phyloP scores from a whole-genome alignment of 2,113 vertebrate genomes.

The Phalacrocorax brasilianus region DNA sequence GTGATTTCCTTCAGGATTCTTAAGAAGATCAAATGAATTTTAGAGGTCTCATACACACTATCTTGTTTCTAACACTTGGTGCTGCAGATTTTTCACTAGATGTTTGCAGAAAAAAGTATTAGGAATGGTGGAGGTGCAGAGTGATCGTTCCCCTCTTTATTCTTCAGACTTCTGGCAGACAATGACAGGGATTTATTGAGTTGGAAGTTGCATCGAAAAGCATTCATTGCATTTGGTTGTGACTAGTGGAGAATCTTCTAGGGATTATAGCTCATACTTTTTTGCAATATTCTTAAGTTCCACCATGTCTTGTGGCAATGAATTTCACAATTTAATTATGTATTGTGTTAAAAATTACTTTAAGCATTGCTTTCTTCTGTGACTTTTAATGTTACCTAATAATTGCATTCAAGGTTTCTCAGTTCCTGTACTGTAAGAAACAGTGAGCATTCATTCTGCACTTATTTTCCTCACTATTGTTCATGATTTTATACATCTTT shows the following conservation, averaged over 20 bases:
- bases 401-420: neutral
- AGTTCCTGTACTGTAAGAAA: neutral
- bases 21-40: neutral
- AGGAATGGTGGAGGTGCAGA: neutral
- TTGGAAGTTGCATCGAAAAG: neutral
- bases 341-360: neutral
- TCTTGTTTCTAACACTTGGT: neutral
- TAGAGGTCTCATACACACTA: neutral
- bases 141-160: neutral
- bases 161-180: neutral
- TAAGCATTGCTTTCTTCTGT: neutral
- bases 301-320: neutral
- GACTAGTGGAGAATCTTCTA: neutral
- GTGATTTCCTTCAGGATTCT: neutral
- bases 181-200: neutral
- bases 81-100: neutral
- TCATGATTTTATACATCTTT: neutral
- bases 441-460: neutral
- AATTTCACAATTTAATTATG: neutral
- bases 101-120: neutral
- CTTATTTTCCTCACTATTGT: neutral
- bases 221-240: neutral
- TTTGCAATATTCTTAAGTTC: neutral
- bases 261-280: neutral
- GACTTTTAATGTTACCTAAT: neutral